Evolutionary conservation across 2,113 vertebrate genomes (phyloP).

Genomic region (Saccopteryx bilineata): DNA sequence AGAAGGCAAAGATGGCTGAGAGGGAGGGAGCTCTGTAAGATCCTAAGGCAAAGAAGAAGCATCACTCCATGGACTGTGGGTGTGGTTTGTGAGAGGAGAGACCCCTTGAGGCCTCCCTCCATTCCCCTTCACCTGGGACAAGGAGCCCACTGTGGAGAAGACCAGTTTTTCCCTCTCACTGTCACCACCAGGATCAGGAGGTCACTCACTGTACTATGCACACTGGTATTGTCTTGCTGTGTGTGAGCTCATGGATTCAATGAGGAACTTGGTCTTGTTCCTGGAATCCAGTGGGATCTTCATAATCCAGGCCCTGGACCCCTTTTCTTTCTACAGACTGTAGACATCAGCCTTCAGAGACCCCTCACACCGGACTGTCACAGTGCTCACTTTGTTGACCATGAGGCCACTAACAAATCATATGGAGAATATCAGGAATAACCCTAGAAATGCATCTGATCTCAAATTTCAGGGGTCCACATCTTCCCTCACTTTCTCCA

Average conservation of each 20-base stretch:
- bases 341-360: rapidly evolving
- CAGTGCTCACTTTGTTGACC: rapidly evolving
- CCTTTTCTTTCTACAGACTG: rapidly evolving
- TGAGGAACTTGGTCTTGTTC: rapidly evolving
- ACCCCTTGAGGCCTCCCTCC: not conserved
- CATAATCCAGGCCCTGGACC: rapidly evolving
- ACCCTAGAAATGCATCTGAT: too few species aligned
- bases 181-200: not conserved
- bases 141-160: not conserved
- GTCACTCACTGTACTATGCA: rapidly evolving
- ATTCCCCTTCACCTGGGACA: not conserved
- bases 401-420: not conserved
- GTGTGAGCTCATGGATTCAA: rapidly evolving
- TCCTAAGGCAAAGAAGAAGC: too few species aligned
- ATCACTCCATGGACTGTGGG: too few species aligned
- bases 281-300: rapidly evolving
- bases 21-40: not conserved
- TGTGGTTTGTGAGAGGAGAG: too few species aligned
- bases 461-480: rapidly evolving
- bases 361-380: conserved; percentile 18
- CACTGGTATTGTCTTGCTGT: rapidly evolving
- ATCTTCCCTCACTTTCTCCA: not conserved
- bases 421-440: too few species aligned
- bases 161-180: not conserved
- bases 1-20: not conserved